Base-by-base conservation (phyloP, 2,888 invertebrate genomes). In the Dryococelus australis region DNA sequence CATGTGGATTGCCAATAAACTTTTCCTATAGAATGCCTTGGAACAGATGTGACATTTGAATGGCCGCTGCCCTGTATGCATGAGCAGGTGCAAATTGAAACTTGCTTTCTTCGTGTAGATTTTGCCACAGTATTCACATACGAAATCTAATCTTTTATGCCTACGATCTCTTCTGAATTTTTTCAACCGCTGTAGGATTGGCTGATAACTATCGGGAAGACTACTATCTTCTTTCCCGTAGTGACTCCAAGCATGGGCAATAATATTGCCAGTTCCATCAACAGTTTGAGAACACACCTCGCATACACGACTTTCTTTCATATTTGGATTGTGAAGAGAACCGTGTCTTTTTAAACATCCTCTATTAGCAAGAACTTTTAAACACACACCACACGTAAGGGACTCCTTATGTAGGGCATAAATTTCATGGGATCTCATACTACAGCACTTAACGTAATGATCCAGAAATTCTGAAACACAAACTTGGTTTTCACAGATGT, bases 1-100 rank as follows among this genome's bases (percentile, higher is more conserved):
- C 85, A 92, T 90, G 89, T 94, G 94, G 90, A 93, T 92, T 10
- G 92, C 90, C n/a, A 93, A 90, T 88, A 93, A 93, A 87, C 92
- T 92, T 2, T 92, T 92, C 80, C 92, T 93, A 26, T 92, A 90
- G 88, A 91, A 91, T 43, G 90, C 86, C 80, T 90, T 90, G 12
- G 89, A 89, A 85, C 90, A 91, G 27, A 88, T 86, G 27, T 89
- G 87, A 87, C 90, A 90, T 51, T 88, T 88, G 87, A 90, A 90
- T 1, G 90, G 90, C n/a, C 90, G 86, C 43, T 90, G 89, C 4
- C 91, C 91, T 16, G 90, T 89, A 88, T 91, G 91, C 13, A 90
- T 89, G 51, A 90, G 88, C 89, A 90, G 85, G 35, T 91, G 90
- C 24, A 90, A 88, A 84, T 90, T 87, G 89, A 90, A 53, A 27